A percentile compares a stretch with the other conserved stretches of the same genome.
These are phyloP conservation scores for Lasioglossum pauxillum DNA, from an alignment of 2,888 invertebrate species.

Conservation along the genomic window DNA sequence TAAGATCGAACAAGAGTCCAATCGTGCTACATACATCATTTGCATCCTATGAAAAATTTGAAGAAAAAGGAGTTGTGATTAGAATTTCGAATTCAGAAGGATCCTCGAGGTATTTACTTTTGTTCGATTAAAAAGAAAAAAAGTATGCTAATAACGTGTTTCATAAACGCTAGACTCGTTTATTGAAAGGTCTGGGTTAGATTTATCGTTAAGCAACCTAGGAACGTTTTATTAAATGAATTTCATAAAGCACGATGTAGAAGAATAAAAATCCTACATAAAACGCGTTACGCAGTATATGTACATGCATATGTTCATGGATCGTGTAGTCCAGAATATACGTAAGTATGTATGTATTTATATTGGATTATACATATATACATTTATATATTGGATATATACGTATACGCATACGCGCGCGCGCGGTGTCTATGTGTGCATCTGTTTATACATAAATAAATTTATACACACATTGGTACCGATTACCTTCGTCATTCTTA, in stretches of 20 bases:
- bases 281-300: neutral
- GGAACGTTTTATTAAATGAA: neutral
- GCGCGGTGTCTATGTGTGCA: neutral
- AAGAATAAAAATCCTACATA: neutral
- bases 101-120: neutral
- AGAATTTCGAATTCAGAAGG: neutral
- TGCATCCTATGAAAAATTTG: neutral
- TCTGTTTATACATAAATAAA: neutral
- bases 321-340: neutral
- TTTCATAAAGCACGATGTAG: neutral
- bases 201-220: neutral
- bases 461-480: neutral
- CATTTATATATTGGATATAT: neutral
- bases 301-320: neutral
- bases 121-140: neutral
- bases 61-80: neutral
- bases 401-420: neutral
- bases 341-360: neutral
- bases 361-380: neutral
- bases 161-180: neutral
- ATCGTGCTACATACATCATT: neutral
- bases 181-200: neutral
- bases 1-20: neutral
- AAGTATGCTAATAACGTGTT: neutral
- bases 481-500: neutral